phyloP scores from a whole-genome alignment of 2,113 vertebrate species.

The Anolis carolinensis region DNA sequence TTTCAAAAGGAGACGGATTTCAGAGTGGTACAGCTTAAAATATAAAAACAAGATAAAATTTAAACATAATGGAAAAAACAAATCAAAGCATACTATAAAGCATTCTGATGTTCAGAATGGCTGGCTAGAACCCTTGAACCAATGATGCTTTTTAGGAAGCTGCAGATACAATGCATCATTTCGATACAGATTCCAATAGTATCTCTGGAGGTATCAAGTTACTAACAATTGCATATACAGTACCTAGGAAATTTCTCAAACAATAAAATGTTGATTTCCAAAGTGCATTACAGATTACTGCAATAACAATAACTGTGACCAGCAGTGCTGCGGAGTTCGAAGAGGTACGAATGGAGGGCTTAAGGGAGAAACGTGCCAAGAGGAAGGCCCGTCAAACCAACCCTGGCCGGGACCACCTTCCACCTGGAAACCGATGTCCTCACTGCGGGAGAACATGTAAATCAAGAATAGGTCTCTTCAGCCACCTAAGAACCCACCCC shows the following conservation, averaged over 20 bases:
- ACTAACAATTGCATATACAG: background rate
- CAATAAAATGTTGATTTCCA: background rate
- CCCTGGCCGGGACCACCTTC: too few species aligned
- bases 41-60: background rate
- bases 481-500: too few species aligned
- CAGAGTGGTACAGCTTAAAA: background rate
- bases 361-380: too few species aligned
- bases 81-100: background rate
- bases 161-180: background rate
- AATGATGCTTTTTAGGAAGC: background rate
- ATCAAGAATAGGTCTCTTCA: too few species aligned
- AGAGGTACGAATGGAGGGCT: too few species aligned
- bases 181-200: background rate
- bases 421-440: too few species aligned
- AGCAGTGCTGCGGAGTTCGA: too few species aligned
- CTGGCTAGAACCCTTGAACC: background rate
- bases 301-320: too few species aligned
- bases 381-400: too few species aligned
- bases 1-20: background rate
- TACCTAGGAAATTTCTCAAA: background rate
- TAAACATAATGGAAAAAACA: background rate
- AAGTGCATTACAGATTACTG: background rate
- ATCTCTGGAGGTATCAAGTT: background rate
- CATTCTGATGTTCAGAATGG: too few species aligned
- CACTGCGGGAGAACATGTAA: too few species aligned